Conservation (phyloP, 1,140 invertebrate genomes). For the Ruditapes philippinarum region DNA sequence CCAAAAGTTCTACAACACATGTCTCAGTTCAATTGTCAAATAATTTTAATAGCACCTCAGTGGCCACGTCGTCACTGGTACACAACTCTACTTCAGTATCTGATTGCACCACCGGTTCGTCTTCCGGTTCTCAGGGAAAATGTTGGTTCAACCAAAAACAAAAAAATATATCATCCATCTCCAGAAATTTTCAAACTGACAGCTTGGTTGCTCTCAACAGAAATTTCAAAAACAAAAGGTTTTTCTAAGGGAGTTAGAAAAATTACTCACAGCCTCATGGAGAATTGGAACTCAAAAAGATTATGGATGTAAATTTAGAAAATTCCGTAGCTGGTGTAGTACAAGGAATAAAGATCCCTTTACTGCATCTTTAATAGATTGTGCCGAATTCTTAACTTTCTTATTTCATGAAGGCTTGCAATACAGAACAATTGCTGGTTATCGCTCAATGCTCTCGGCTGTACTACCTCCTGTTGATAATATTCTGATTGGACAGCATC, state of each 20-base stretch:
- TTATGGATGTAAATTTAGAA: constrained; percentile 17
- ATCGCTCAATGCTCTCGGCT: constrained; percentile 39
- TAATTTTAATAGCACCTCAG: constrained; percentile 41
- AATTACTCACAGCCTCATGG: neutral
- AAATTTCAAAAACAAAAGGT: constrained; percentile 5
- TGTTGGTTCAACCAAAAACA: neutral
- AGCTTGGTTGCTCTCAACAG: constrained; percentile 42
- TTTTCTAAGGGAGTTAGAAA: constrained; percentile 34
- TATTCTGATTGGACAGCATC: neutral
- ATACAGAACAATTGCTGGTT: constrained; percentile 27
- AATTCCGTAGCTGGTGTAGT: constrained; percentile 53
- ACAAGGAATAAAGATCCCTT: constrained; percentile 23
- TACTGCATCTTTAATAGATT: neutral
- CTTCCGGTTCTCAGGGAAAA: constrained; percentile 6
- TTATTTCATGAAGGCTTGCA: neutral
- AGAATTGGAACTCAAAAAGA: constrained; percentile 41
- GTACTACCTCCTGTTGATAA: neutral
- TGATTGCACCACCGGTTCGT: constrained; percentile 16
- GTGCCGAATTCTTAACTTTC: constrained; percentile 28
- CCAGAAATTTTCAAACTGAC: constrained; percentile 36
- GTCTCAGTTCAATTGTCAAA: constrained; percentile 34
- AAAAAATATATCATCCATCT: constrained; percentile 32
- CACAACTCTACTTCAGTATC: neutral
- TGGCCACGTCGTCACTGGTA: neutral
- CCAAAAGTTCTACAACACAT: constrained; percentile 19